Percentiles rank a stretch among this genome's conserved stretches.
These are phyloP conservation scores for Chrysodeixis includens DNA, from an alignment of 2,888 invertebrate genomes.

Conservation along the genomic window DNA sequence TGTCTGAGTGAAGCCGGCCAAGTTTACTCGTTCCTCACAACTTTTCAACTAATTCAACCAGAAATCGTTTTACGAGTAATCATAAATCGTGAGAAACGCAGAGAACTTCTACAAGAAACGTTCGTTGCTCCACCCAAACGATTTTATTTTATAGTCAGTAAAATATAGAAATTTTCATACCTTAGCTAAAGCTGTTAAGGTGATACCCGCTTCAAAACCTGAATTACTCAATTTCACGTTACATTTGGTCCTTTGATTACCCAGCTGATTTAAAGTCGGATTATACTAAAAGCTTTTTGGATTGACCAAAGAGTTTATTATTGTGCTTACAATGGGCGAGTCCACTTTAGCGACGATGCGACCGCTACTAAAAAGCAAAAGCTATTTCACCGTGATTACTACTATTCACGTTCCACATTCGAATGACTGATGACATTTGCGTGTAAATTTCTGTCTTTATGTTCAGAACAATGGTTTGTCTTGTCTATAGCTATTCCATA, in stretches of 20 bases:
- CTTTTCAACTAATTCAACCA: slow-evolving; percentile 79
- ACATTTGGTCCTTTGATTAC: slow-evolving; percentile 24
- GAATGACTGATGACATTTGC: neutral
- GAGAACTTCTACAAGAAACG: slow-evolving; percentile 49
- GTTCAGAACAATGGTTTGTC: neutral
- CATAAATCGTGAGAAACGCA: slow-evolving; percentile 76
- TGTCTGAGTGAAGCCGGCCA: slow-evolving; percentile 53
- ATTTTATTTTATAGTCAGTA: slow-evolving; percentile 59
- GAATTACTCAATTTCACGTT: slow-evolving; percentile 27
- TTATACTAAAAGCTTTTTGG: neutral
- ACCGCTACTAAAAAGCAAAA: neutral
- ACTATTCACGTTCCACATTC: slow-evolving; percentile 4
- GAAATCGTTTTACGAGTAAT: slow-evolving; percentile 77
- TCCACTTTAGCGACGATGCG: too few species aligned
- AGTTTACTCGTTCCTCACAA: slow-evolving; percentile 79
- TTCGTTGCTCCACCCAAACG: slow-evolving; percentile 41
- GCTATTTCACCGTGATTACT: neutral
- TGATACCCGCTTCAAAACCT: slow-evolving; percentile 27
- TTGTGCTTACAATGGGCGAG: neutral
- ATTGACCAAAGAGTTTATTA: neutral
- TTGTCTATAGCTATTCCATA: slow-evolving; percentile 15
- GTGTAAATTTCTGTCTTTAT: neutral
- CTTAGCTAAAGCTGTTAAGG: slow-evolving; percentile 30
- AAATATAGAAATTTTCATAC: slow-evolving; percentile 51
- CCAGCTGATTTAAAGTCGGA: slow-evolving; percentile 4